Percentiles rank a stretch among this genome's conserved stretches.
Evolutionary conservation across 2,888 invertebrate species (phyloP).

Genomic region (Idaea aversata): DNA sequence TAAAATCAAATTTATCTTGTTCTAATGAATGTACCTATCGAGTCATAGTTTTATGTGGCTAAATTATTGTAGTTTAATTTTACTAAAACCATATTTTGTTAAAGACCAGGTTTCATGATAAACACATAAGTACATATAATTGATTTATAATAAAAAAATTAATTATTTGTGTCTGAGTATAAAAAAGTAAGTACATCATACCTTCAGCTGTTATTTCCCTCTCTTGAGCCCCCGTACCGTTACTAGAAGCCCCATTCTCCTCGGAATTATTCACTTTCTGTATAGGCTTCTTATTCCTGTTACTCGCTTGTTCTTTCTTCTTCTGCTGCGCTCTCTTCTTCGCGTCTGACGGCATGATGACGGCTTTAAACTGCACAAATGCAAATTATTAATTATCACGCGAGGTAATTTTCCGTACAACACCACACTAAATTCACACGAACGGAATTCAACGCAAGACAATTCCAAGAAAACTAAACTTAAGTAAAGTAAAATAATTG

Average conservation of each 20-base stretch:
- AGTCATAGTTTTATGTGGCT: no score
- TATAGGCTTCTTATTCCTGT: constrained; percentile 81
- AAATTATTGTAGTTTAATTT: no score
- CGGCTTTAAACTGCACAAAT: constrained; percentile 34
- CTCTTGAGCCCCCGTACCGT: constrained; percentile 66
- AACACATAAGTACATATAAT: no score
- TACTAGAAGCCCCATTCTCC: constrained; percentile 77
- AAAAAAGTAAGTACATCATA: constrained; percentile 40
- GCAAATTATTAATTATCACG: constrained; percentile 13
- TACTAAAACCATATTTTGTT: no score
- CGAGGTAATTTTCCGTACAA: constrained; percentile 16
- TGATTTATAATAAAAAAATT: no score
- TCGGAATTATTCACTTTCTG: constrained; percentile 74
- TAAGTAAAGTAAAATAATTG: neutral
- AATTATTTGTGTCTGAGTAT: constrained; percentile 4
- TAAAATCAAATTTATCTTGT: no score
- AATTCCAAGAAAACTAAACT: neutral
- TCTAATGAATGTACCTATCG: no score
- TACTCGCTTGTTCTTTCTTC: constrained; percentile 96
- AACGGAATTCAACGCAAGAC: neutral
- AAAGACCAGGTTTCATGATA: no score
- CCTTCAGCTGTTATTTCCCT: constrained; percentile 87
- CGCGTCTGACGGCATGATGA: constrained; percentile 97
- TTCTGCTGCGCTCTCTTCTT: constrained; percentile 99
- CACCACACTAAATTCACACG: constrained; percentile 9